Evolutionary conservation across 2,797 vertebrate species (phyloP).

Genomic region (Florisuga fusca): DNA sequence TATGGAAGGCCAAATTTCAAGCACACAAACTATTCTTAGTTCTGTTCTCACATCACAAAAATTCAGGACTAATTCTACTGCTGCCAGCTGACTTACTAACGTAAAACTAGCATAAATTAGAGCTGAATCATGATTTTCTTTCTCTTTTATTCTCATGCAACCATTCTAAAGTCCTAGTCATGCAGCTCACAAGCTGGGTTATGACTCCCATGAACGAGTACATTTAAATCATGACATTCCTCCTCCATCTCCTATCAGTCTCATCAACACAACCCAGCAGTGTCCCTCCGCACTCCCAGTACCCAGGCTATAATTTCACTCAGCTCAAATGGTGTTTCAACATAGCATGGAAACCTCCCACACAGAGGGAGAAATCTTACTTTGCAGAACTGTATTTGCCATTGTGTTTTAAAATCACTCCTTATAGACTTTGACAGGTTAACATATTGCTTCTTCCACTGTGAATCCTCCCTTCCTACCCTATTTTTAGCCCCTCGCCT

Average conservation of each 20-base stretch:
- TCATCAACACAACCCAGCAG: neutral
- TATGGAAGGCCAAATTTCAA: constrained; percentile 24
- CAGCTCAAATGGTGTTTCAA: neutral
- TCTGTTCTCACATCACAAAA: constrained; percentile 8
- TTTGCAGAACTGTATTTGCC: neutral
- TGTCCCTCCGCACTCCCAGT: neutral
- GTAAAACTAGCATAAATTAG: neutral
- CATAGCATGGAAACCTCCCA: neutral
- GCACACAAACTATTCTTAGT: neutral
- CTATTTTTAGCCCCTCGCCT: neutral
- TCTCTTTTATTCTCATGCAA: neutral
- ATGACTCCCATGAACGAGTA: neutral
- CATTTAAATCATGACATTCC: neutral
- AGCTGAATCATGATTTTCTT: neutral
- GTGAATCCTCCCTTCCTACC: neutral
- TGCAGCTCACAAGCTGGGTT: neutral
- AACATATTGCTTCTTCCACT: neutral
- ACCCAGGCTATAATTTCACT: neutral
- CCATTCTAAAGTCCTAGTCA: neutral
- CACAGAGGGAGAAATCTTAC: neutral
- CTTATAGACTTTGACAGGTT: neutral
- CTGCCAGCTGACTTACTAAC: neutral
- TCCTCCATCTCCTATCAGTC: neutral
- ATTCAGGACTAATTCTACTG: neutral
- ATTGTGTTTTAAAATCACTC: neutral